Base-by-base conservation (phyloP, 35 echinoderm and acorn worm species). In the Lytechinus variegatus region DNA sequence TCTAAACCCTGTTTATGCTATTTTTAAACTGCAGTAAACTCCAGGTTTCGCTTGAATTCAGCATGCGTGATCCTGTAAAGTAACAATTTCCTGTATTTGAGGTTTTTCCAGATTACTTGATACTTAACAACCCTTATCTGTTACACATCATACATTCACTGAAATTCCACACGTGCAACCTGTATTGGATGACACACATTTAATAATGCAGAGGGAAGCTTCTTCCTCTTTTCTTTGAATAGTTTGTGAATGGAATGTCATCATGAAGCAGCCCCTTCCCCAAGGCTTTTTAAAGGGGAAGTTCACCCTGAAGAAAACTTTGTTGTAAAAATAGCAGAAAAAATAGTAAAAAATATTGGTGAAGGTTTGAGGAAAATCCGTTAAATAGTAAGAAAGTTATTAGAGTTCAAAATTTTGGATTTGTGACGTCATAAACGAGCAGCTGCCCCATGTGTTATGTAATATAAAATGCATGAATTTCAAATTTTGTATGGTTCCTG, bases 41-140 rank as follows among this genome's bases (percentile, higher is more conserved):
- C 66, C 66, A 79, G 19, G 66, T 79, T 79, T 71, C n/a, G 66
- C 66, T 79, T 79, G 6, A 79, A 79, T 0, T 24, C 66, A 79
- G n/a, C 66, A 79, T 24, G 66, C 66, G 21, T 79, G 66, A 79
- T 79, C 66, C 66, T 7, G 16, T 79, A 79, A 79, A 79, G 66
- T 79, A 79, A 79, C 66, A n/a, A 79, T 79, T 79, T 79, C 66
- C 66, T 79, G 66, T 79, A 79, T 79, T 79, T 79, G 66, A 44
- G 66, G 14, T 79, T 79, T 16, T 79, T 79, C 66, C 66, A 24
- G 66, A 79, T 79, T 79, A 79, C 66, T 79, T 79, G 66, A 79
- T 24, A 79, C 19, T 24, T 16, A 79, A 79, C 66, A 24, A 24
- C 66, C 66, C 66, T 21, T 79, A 79, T 79, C 66, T 79, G 66